Percentiles rank a stretch among this genome's conserved stretches.
Conservation (phyloP, 1,140 invertebrate genomes). For the Hypothenemus hampei region DNA sequence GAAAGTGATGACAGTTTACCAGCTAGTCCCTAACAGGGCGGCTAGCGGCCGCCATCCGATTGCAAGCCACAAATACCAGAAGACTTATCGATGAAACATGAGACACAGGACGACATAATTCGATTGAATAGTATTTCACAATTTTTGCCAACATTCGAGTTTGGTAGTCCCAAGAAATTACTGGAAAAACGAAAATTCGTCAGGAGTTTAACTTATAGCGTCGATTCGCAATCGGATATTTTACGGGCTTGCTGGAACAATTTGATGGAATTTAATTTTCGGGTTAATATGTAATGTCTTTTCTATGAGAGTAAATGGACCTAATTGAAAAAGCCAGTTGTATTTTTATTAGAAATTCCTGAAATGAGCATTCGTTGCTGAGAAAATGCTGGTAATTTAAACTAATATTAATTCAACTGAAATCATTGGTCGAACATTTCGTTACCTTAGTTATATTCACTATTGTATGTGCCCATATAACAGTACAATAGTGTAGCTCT, state of each 20-base stretch:
- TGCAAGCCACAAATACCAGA: background rate
- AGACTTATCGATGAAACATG: conserved; percentile 12
- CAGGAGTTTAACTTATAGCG: too few relatives aligned
- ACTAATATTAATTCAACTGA: background rate
- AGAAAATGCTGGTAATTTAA: background rate
- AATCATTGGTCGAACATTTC: too few relatives aligned
- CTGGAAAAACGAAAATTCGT: too few relatives aligned
- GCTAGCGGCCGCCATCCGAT: conserved; percentile 11
- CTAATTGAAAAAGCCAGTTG: too few relatives aligned
- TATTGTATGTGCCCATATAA: too few relatives aligned
- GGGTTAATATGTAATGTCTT: conserved; percentile 14
- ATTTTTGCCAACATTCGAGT: too few relatives aligned
- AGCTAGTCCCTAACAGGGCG: conserved; percentile 56
- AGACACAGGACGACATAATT: too few relatives aligned
- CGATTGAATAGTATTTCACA: too few relatives aligned
- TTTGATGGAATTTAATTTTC: conserved; percentile 17
- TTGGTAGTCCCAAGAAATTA: too few relatives aligned
- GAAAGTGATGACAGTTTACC: conserved; percentile 78
- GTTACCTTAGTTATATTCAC: too few relatives aligned
- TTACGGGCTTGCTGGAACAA: conserved; percentile 16
- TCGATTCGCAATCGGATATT: conserved; percentile 9
- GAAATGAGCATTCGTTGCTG: background rate
- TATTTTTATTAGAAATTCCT: background rate
- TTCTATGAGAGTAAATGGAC: too few relatives aligned
- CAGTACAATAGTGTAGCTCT: too few relatives aligned